Evolutionary conservation across 2,113 vertebrate species (phyloP).

Genomic region (Zosterops japonicus): DNA sequence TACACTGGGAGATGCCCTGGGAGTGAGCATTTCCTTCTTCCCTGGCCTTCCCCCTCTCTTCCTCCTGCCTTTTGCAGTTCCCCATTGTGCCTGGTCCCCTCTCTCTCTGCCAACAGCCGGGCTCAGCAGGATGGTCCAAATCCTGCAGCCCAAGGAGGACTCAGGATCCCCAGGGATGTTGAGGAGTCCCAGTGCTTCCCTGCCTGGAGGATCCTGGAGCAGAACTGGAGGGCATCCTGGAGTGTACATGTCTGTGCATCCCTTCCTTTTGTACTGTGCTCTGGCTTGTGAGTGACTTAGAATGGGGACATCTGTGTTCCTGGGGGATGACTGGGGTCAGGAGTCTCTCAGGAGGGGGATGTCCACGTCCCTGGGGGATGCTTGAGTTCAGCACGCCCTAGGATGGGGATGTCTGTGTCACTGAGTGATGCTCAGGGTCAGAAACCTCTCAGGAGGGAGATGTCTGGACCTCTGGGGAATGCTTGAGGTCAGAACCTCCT

Average conservation of each 20-base stretch:
- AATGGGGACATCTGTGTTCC: background rate
- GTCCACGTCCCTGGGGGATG: fast-evolving
- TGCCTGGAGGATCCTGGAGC: too few relatives aligned
- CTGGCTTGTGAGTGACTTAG: fast-evolving
- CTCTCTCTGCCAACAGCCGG: too few relatives aligned
- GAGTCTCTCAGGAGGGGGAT: background rate
- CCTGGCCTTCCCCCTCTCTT: background rate
- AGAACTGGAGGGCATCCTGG: background rate
- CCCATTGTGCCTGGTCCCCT: fast-evolving
- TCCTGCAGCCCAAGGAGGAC: background rate
- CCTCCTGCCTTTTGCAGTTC: background rate
- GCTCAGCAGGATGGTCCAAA: background rate
- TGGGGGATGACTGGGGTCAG: background rate
- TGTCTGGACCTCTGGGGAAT: background rate
- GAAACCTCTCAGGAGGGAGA: background rate
- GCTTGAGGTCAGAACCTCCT: fast-evolving
- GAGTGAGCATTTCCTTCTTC: background rate
- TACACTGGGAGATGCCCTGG: fast-evolving
- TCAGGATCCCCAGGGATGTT: fast-evolving
- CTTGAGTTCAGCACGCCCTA: fast-evolving
- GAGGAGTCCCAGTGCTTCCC: background rate
- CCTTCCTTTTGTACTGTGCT: background rate
- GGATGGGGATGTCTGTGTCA: background rate
- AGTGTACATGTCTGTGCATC: fast-evolving
- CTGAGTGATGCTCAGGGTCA: fast-evolving